Conservation (phyloP, 2,888 invertebrate genomes). For the Apodemia mormo region DNA sequence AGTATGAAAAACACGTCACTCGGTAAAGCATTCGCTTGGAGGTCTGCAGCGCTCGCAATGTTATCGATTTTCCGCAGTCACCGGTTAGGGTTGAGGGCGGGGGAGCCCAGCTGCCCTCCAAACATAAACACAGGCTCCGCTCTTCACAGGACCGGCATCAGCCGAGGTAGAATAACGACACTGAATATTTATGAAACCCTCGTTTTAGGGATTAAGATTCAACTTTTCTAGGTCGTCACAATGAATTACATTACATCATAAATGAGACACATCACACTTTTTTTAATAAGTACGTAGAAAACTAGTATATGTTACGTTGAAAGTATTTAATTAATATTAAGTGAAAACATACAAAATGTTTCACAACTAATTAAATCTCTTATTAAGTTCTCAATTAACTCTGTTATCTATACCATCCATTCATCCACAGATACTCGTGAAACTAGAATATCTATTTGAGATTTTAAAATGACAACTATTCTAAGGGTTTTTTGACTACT, state of each 20-base stretch:
- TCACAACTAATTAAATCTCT: no score
- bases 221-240: conserved; percentile 70
- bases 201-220: conserved; percentile 73
- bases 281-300: no score
- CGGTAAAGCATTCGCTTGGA: conserved; percentile 40
- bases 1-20: conserved; percentile 38
- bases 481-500: no score
- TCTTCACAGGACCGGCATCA: conserved; percentile 67
- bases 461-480: neutral
- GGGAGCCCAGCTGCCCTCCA: conserved; percentile 69
- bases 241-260: conserved; percentile 16
- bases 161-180: conserved; percentile 76
- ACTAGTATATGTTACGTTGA: no score
- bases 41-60: conserved; percentile 52
- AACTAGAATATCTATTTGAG: no score
- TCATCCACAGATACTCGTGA: no score
- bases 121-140: conserved; percentile 69
- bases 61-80: conserved; percentile 76
- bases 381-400: no score
- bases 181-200: conserved; percentile 77
- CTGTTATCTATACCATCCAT: no score
- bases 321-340: no score
- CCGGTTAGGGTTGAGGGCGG: conserved; percentile 37
- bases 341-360: no score
- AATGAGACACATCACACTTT: no score